phyloP scores from a whole-genome alignment of 1,140 invertebrate genomes.

The Venturia canescens region DNA sequence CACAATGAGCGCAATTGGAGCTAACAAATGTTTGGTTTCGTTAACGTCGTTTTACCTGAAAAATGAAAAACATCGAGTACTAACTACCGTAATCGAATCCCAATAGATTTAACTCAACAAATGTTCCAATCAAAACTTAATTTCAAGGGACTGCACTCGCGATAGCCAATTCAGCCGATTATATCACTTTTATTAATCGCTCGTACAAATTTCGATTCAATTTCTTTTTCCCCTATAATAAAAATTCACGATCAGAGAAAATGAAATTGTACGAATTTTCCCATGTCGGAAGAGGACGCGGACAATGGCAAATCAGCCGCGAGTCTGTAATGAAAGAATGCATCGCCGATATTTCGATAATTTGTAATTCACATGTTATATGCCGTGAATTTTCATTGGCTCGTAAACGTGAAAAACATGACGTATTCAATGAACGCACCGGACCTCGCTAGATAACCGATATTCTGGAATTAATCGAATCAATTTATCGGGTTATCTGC shows the following conservation, averaged over 20 bases:
- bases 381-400: conserved; percentile 7
- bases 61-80: too few species aligned
- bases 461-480: conserved; percentile 41
- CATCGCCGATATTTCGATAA: conserved; percentile 42
- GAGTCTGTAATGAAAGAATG: conserved; percentile 22
- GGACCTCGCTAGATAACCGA: conserved; percentile 21
- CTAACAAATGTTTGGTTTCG: not conserved
- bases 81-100: too few species aligned
- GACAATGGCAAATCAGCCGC: conserved; percentile 32
- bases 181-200: too few species aligned
- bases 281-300: not conserved
- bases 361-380: conserved; percentile 40
- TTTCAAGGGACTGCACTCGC: too few species aligned
- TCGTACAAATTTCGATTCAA: too few species aligned
- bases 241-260: too few species aligned
- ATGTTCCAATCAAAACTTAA: too few species aligned
- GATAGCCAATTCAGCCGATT: too few species aligned
- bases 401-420: conserved; percentile 22
- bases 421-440: conserved; percentile 22
- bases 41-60: too few species aligned
- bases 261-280: not conserved
- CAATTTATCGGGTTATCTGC: conserved; percentile 36
- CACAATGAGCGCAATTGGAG: not conserved
- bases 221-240: too few species aligned
- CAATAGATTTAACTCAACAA: too few species aligned